These are phyloP conservation scores for Sterna hirundo DNA, from an alignment of 2,113 vertebrate genomes.

Conservation along the genomic window DNA sequence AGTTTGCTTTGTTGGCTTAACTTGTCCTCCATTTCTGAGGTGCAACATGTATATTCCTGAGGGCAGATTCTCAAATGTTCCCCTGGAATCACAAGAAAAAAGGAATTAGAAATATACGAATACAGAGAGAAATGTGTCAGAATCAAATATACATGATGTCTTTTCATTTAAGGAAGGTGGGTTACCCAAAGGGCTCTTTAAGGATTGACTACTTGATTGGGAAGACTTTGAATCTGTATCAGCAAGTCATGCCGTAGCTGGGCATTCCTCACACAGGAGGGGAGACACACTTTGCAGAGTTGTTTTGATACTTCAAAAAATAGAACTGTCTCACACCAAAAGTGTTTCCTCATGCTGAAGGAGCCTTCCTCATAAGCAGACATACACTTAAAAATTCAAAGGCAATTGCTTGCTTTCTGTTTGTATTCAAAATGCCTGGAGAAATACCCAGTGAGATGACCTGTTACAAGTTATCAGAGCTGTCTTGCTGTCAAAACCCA, in stretches of 20 bases:
- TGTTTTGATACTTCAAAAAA: neutral
- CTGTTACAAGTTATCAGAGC: neutral
- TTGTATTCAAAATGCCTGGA: neutral
- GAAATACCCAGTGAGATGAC: neutral
- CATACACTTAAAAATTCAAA: neutral
- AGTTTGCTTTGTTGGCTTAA: conserved; percentile 90
- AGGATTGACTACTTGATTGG: neutral
- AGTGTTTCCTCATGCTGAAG: neutral
- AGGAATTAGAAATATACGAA: neutral
- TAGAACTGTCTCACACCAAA: neutral
- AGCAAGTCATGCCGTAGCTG: neutral
- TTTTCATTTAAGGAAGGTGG: neutral
- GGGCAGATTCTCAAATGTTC: conserved; percentile 89
- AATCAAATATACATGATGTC: neutral
- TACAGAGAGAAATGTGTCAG: neutral
- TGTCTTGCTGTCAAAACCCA: neutral
- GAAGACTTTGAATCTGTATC: neutral
- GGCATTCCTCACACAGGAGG: neutral
- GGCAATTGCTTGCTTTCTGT: neutral
- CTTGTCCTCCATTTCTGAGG: conserved; percentile 90
- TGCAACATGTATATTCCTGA: conserved; percentile 92
- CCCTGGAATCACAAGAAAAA: conserved; percentile 74
- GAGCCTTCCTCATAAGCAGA: neutral
- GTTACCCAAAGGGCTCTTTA: neutral
- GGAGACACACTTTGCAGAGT: neutral